Evolutionary conservation across 2,113 vertebrate genomes (phyloP).

Genomic region (Vidua macroura): DNA sequence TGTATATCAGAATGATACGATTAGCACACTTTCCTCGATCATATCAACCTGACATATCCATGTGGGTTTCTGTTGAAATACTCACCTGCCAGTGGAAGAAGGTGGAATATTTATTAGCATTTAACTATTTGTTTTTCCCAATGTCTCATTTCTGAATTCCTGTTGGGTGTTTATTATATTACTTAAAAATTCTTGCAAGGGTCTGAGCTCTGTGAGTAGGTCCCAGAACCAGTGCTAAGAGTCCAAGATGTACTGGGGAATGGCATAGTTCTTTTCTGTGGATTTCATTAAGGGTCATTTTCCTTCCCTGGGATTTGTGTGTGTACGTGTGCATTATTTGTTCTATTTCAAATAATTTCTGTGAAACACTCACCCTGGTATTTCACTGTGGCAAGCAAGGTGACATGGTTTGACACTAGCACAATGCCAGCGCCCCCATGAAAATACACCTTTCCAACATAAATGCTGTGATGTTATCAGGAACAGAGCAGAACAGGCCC

Average conservation of each 20-base stretch:
- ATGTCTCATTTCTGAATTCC: neutral
- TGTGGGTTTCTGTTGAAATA: neutral
- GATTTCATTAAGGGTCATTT: neutral
- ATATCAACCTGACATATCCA: neutral
- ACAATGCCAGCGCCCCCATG: too few relatives aligned
- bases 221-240: neutral
- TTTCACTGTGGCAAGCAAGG: neutral
- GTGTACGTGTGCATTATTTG: neutral
- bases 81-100: neutral
- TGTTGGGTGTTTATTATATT: neutral
- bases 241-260: neutral
- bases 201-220: neutral
- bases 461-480: too few relatives aligned
- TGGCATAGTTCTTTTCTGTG: neutral
- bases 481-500: too few relatives aligned
- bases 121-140: neutral
- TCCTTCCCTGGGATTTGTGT: neutral
- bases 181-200: neutral
- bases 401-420: too few relatives aligned
- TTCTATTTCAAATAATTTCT: neutral
- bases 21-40: neutral
- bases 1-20: neutral
- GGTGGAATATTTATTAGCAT: neutral
- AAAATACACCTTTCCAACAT: too few relatives aligned
- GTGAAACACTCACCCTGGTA: neutral